These are phyloP conservation scores for Holotrichia oblita DNA, from an alignment of 1,140 invertebrate species.

Conservation along the genomic window DNA sequence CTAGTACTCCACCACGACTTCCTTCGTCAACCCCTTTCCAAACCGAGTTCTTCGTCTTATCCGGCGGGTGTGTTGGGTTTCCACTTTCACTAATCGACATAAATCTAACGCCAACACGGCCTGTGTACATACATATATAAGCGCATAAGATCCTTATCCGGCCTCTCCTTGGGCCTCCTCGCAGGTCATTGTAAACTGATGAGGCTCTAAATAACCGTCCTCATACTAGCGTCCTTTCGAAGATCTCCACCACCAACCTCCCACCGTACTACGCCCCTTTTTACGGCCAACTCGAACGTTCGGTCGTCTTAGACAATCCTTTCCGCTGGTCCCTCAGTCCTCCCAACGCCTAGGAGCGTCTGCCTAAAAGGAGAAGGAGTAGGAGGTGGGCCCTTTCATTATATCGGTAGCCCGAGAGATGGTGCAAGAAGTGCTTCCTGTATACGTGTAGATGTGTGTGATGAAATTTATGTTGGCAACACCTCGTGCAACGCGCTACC, in stretches of 20 bases:
- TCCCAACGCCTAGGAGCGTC: not conserved
- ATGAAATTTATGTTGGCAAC: slow-evolving; percentile 36
- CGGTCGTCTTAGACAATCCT: slow-evolving; percentile 29
- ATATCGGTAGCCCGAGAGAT: slow-evolving; percentile 24
- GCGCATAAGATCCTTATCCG: slow-evolving; percentile 25
- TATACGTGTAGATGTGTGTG: slow-evolving; percentile 27
- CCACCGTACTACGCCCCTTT: slow-evolving; percentile 7
- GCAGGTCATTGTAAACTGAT: slow-evolving; percentile 56
- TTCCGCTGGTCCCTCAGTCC: not conserved
- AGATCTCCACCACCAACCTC: not conserved
- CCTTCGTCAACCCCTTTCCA: slow-evolving; percentile 6
- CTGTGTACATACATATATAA: slow-evolving; percentile 37
- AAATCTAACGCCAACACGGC: slow-evolving; percentile 32
- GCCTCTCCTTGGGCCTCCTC: slow-evolving; percentile 36
- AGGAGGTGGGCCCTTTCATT: slow-evolving; percentile 15
- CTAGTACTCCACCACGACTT: not conserved
- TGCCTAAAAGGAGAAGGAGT: not conserved
- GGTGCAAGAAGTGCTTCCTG: slow-evolving; percentile 25
- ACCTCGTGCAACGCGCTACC: slow-evolving; percentile 10
- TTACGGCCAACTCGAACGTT: slow-evolving; percentile 26
- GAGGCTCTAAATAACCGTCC: slow-evolving; percentile 53
- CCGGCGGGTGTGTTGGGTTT: slow-evolving; percentile 28
- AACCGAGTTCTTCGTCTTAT: slow-evolving; percentile 35
- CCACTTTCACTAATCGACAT: slow-evolving; percentile 36
- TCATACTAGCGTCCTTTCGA: slow-evolving; percentile 40